Base-by-base conservation (phyloP, 2,113 vertebrate genomes). In the Sapajus apella region DNA sequence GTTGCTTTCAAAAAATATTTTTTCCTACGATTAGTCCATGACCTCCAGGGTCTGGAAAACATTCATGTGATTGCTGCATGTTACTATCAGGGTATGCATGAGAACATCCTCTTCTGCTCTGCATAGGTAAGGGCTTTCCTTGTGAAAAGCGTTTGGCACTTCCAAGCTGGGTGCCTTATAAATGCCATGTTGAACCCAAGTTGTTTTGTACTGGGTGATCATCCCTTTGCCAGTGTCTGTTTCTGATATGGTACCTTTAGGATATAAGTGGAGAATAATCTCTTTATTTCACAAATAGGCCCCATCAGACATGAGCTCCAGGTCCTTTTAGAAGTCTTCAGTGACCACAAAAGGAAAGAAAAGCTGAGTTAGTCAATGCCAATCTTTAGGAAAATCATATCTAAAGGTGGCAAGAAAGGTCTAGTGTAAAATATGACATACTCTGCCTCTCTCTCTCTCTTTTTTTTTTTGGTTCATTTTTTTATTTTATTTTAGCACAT, bases 271-370 rank as follows among this genome's bases (percentile, higher is more conserved):
- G 35, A 76, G 23, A 70, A 66, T 56, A 83, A 66, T 73, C 17
- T 88, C 58, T 92, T 95, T 55, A 75, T 95, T 95, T 87, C 45
- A 96, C 10, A 84, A 70, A 77, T 77, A 91, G 14, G 11, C 10
- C 45, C 32, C 25, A 2, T 37, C 23, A 88, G 32, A 1, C 77
- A 52, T n/a, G 40, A 81, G 20, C 4, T 75, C 35, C n/a, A 72
- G 8, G 75, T 85, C 43, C 35, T 86, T 93, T n/a, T 56, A 23
- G 27, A 50, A 23, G 7, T 43, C 35, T 40, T 61, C 52, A 47
- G 72, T 82, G 43, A 86, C 21, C 58, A 76, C 0, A 93, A 35
- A 75, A 90, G 68, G 40, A 89, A 90, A 84, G n/a, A 94, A 85
- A 96, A 72, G 3, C 40, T 72, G 27, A 80, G 56, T 32, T 55